Conservation (phyloP, 2,888 invertebrate species). For the Drosophila austrosaltans region DNA sequence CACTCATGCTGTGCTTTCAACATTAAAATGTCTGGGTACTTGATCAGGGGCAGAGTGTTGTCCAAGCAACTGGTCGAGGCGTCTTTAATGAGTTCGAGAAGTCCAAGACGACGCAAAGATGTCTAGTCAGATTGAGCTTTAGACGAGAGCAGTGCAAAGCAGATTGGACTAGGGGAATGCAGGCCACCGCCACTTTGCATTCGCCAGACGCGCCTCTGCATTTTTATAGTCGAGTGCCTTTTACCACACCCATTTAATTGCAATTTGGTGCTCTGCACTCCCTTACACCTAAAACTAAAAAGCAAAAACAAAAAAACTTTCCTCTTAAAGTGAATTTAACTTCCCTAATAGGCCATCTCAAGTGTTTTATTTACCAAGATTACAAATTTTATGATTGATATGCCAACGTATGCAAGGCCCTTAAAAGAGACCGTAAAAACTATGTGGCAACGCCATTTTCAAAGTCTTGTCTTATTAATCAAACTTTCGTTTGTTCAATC, state of each 20-base stretch:
- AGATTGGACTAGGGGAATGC: slow-evolving; percentile 8
- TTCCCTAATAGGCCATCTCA: slow-evolving; percentile 4
- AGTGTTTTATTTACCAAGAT: slow-evolving; percentile 13
- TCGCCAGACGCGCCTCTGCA: slow-evolving; percentile 22
- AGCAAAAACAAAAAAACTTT: slow-evolving; percentile 11
- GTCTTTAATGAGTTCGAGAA: slow-evolving; percentile 49
- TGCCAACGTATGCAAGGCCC: too few species aligned
- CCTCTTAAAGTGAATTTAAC: slow-evolving; percentile 5
- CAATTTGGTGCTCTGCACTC: slow-evolving; percentile 1
- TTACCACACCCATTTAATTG: slow-evolving; percentile 18
- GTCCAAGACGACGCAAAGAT: slow-evolving; percentile 18
- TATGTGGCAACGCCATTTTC: too few species aligned
- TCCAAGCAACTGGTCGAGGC: slow-evolving; percentile 46
- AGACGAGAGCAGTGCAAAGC: slow-evolving; percentile 10
- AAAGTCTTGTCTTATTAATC: too few species aligned
- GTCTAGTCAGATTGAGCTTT: slow-evolving; percentile 21
- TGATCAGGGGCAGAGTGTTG: slow-evolving; percentile 33
- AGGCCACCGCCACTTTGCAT: slow-evolving; percentile 15
- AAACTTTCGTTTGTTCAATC: too few species aligned
- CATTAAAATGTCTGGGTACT: slow-evolving; percentile 50
- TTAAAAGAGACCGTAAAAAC: too few species aligned
- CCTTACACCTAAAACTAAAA: neutral
- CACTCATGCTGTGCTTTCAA: slow-evolving; percentile 34
- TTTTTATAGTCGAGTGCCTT: slow-evolving; percentile 28
- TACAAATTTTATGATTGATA: neutral